These are phyloP conservation scores for Siphamia tubifer DNA, from an alignment of 2,113 vertebrate genomes.

Conservation along the genomic window DNA sequence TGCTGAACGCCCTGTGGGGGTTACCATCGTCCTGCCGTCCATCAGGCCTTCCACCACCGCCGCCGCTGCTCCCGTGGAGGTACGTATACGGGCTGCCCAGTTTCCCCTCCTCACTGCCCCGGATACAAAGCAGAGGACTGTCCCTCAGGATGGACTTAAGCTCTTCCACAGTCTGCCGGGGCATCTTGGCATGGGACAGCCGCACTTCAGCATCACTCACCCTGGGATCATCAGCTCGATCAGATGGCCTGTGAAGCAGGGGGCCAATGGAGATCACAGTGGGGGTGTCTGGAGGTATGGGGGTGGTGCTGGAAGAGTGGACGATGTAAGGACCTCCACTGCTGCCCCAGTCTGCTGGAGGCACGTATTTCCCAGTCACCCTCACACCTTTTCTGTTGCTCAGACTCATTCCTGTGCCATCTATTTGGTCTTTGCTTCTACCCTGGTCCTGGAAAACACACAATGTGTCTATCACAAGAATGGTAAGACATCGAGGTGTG, in stretches of 20 bases:
- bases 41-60: neutral
- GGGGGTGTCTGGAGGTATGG: constrained; percentile 32
- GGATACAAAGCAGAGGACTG: constrained; percentile 52
- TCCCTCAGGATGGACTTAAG: constrained; percentile 80
- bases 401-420: constrained; percentile 81
- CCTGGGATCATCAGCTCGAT: constrained; percentile 21
- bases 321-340: constrained; percentile 61
- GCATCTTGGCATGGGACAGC: constrained; percentile 38
- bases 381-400: constrained; percentile 80
- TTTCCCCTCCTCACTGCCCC: constrained; percentile 41
- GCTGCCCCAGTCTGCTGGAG: constrained; percentile 69
- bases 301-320: constrained; percentile 31
- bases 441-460: constrained; percentile 75
- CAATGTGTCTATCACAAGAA: constrained; percentile 1
- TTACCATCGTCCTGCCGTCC: constrained; percentile 64
- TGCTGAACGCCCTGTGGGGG: constrained; percentile 60
- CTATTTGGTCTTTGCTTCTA: constrained; percentile 81
- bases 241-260: constrained; percentile 23
- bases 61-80: constrained; percentile 30
- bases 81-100: constrained; percentile 31
- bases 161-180: constrained; percentile 80
- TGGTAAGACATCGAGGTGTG: neutral
- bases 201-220: neutral
- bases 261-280: constrained; percentile 49
- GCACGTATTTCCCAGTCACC: constrained; percentile 58